These are phyloP conservation scores for Thomomys bottae DNA, from an alignment of 2,113 vertebrate genomes.

Conservation along the genomic window DNA sequence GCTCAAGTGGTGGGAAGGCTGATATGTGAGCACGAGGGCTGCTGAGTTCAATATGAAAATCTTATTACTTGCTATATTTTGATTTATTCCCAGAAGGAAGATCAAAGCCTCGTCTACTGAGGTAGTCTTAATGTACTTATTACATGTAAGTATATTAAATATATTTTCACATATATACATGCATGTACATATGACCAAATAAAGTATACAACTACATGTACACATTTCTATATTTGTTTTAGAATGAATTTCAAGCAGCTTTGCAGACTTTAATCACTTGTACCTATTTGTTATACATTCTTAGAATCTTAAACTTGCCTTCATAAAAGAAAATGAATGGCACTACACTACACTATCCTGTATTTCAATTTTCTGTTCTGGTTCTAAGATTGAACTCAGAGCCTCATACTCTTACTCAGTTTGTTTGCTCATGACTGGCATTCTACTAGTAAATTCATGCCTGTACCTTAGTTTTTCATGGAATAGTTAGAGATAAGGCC, in stretches of 20 bases:
- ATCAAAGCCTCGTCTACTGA: background rate
- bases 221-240: background rate
- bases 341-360: background rate
- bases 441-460: too few relatives aligned
- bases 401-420: too few relatives aligned
- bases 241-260: background rate
- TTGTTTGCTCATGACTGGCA: too few relatives aligned
- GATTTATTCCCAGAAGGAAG: background rate
- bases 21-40: too few relatives aligned
- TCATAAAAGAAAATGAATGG: background rate
- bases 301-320: background rate
- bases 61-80: background rate
- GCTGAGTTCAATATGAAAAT: background rate
- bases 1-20: too few relatives aligned
- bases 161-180: background rate
- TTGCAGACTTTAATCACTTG: conserved; percentile 3
- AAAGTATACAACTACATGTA: background rate
- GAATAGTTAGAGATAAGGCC: too few relatives aligned
- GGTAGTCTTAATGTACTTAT: background rate
- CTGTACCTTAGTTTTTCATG: too few relatives aligned
- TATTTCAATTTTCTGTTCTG: background rate
- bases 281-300: background rate
- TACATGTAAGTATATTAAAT: background rate
- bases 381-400: too few relatives aligned
- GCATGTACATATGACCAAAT: background rate